Evolutionary conservation across 2,888 invertebrate genomes (phyloP), one percentile per base, ranked within the genome.

Genomic region (Hybos culiciformis): DNA sequence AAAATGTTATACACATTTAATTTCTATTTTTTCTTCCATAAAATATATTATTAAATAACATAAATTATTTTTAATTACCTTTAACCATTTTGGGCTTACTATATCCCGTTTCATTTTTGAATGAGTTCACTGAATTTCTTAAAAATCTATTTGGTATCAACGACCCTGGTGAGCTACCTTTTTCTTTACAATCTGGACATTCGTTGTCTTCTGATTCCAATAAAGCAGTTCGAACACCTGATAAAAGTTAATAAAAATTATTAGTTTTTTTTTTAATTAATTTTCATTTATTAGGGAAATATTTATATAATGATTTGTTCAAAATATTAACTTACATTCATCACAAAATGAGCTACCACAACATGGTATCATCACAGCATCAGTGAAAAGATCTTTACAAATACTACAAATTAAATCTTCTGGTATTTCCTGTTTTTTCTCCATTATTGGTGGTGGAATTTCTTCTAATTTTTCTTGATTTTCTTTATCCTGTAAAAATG

Each of bases 271-370:
- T n/a, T n/a, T n/a, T n/a, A n/a, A n/a, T n/a, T n/a, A n/a, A n/a
- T n/a, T n/a, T n/a, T n/a, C n/a, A n/a, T n/a, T n/a, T n/a, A n/a
- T n/a, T n/a, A n/a, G n/a, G n/a, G n/a, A n/a, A n/a, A 45, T 17
- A 32, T 39, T 23, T 37, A 5, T 29, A 12, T 17, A 19, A 24
- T 15, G 9, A 31, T 6, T 23, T 23, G 18, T 12, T 18, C 19
- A 23, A 36, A 34, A 41, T 44, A 70, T n/a, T n/a, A n/a, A n/a
- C 80, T 74, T 72, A 85, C 98, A 98, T 66, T 97, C 96, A 67
- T 97, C 96, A 66, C 98, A 98, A 69, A 92, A 98, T 9, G 93
- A 93, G 65, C 90, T 90, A 4, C 96, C 97, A 66, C 98, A 98
- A 63, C 97, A 98, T 0, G 93, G 92, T 62, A 94, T 92, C 78